Evolutionary conservation across 2,797 vertebrate species (phyloP).

Genomic region (Sphenodon punctatus): DNA sequence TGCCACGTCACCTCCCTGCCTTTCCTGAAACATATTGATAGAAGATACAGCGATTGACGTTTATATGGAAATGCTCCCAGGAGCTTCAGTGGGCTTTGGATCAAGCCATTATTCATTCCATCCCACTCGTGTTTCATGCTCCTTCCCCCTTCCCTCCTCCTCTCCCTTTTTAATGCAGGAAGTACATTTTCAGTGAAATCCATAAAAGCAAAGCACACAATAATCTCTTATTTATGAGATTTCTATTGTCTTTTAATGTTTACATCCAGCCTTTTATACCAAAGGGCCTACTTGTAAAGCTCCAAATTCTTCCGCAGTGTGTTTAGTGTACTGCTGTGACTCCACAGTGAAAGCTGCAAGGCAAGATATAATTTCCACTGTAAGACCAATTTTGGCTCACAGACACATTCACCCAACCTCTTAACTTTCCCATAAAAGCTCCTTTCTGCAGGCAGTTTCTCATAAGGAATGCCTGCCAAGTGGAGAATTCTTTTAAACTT

Average conservation of each 20-base stretch:
- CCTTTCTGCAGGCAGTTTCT: constrained; percentile 24
- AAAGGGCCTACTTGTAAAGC: background rate
- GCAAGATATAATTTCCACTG: background rate
- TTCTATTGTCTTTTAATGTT: background rate
- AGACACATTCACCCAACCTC: background rate
- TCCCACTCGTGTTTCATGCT: background rate
- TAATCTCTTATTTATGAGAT: background rate
- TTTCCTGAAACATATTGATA: background rate
- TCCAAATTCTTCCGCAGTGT: background rate
- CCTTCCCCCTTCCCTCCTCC: background rate
- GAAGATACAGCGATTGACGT: constrained; percentile 5
- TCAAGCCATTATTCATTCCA: background rate
- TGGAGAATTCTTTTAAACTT: background rate
- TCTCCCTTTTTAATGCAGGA: constrained; percentile 3
- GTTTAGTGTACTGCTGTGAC: background rate
- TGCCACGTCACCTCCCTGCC: background rate
- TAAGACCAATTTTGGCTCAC: constrained; percentile 3
- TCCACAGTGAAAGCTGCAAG: background rate
- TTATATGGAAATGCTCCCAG: background rate
- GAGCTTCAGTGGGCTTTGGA: background rate
- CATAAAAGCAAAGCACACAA: background rate
- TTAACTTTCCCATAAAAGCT: constrained; percentile 24
- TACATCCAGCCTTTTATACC: background rate
- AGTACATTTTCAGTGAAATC: constrained; percentile 2
- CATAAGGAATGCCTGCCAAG: background rate